Base-by-base conservation (phyloP, 2,797 vertebrate species). In the Pteropus rufus region DNA sequence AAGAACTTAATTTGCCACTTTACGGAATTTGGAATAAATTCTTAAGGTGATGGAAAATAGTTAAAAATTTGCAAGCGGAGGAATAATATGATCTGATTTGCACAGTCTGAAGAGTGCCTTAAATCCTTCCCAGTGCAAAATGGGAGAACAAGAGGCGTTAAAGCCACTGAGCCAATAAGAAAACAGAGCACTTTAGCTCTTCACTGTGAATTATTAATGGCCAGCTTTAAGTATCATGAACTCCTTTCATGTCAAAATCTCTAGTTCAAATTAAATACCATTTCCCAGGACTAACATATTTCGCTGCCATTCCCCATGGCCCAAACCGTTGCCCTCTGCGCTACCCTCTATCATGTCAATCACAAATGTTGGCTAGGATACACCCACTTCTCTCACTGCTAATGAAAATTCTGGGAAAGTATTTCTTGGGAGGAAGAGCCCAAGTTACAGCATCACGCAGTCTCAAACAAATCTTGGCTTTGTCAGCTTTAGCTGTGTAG, bases 391-490 rank as follows among this genome's bases (percentile, higher is more conserved):
- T 52, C 41, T 69, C 64, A 12, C 10, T 82, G 46, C 56, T 44
- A n/a, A n/a, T 5, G 21, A 80, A 34, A 62, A 49, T 2, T 19
- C 26, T 79, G 54, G 52, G 18, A 91, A 72, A 39, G 11, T 18
- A 21, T 11, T 79, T 82, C 52, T 75, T 21, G 36, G 34, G 69
- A 94, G 65, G 52, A 90, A 87, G 15, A 29, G 24, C 19, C 23
- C 5, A 1, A 3, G 5, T 11, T 14, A 26, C 5, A 7, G 1
- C 1, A 41, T 52, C n/a, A n/a, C 62, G 64, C 2, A 4, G 12
- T 58, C 64, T 85, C 49, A 95, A 70, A 44, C 77, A 49, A 84
- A 39, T 56, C 29, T 81, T 87, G 54, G 21, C 41, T 92, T 60
- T 76, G n/a, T 34, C 46, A 69, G 49, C 26, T 69, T 86, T 67